Conservation (phyloP, 2,113 vertebrate species). For the Cervus canadensis region DNA sequence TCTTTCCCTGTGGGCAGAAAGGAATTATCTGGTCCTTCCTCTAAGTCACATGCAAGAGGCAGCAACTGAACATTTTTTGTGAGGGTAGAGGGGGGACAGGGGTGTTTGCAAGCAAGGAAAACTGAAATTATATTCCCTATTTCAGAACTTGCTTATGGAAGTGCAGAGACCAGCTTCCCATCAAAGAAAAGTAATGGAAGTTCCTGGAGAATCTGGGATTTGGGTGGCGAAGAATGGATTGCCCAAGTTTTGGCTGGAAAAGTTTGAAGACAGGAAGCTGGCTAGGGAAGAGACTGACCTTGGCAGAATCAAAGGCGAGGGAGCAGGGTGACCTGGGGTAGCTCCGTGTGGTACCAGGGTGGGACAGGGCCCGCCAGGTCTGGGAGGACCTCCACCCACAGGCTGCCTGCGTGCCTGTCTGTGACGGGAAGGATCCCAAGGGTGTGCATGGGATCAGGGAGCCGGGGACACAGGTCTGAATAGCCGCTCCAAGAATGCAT, state of each 20-base stretch:
- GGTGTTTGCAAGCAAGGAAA: neutral
- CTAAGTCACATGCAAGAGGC: neutral
- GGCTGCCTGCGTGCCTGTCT: neutral
- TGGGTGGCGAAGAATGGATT: neutral
- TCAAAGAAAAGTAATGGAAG: neutral
- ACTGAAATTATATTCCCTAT: neutral
- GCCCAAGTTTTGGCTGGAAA: neutral
- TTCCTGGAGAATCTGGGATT: neutral
- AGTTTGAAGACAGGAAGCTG: neutral
- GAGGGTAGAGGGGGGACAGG: accelerated
- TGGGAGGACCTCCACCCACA: neutral
- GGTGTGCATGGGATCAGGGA: too few species aligned
- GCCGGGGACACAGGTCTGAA: neutral
- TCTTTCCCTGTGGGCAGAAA: neutral
- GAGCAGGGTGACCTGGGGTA: accelerated
- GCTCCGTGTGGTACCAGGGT: neutral
- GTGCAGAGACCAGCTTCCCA: neutral
- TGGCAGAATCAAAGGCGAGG: neutral
- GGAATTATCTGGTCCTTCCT: neutral
- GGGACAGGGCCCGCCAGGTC: neutral
- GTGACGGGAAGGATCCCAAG: neutral
- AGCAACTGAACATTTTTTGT: neutral
- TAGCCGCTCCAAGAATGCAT: neutral
- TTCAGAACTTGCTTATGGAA: neutral
- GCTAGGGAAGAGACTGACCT: neutral